Conservation (phyloP, 1,140 invertebrate species). For the Drosophila ercepeae region DNA sequence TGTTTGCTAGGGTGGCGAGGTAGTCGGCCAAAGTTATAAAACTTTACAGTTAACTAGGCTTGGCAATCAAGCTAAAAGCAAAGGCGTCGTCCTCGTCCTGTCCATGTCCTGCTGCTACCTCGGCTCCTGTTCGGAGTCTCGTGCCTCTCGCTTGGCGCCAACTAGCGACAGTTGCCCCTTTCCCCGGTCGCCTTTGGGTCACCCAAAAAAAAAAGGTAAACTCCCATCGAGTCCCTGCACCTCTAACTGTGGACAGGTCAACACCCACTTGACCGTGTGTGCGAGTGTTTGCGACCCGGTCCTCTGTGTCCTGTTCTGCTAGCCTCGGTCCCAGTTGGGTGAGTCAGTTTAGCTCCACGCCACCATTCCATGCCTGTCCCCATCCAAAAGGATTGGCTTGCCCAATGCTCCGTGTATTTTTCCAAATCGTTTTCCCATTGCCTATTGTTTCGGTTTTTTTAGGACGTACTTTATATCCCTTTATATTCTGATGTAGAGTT, state of each 20-base stretch:
- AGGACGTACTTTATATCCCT: conserved; percentile 13
- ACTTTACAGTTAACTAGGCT: conserved; percentile 82
- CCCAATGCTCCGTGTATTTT: conserved; percentile 63
- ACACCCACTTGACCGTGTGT: conserved; percentile 48
- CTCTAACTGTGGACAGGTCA: conserved; percentile 70
- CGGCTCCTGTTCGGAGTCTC: conserved; percentile 35
- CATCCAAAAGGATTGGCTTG: conserved; percentile 55
- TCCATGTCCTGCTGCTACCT: conserved; percentile 14
- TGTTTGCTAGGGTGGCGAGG: conserved; percentile 17
- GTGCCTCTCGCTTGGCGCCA: conserved; percentile 67
- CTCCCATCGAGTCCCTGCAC: conserved; percentile 45
- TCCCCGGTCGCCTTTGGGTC: background rate
- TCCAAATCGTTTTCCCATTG: conserved; percentile 68
- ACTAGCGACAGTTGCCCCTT: conserved; percentile 53
- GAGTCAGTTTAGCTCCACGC: conserved; percentile 16
- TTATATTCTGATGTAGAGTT: conserved; percentile 26
- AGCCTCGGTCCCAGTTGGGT: conserved; percentile 20
- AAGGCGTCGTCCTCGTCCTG: conserved; percentile 68
- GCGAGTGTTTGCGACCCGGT: conserved; percentile 21
- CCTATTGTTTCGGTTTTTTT: conserved; percentile 39
- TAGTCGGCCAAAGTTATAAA: conserved; percentile 73
- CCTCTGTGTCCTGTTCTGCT: conserved; percentile 6
- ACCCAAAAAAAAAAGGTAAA: conserved; percentile 13
- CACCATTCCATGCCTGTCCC: background rate
- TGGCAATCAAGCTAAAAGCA: conserved; percentile 82